Percentiles rank a stretch among this genome's conserved stretches.
These are phyloP conservation scores for Phoxinus dragarum DNA, from an alignment of 2,797 vertebrate genomes.

Conservation along the genomic window DNA sequence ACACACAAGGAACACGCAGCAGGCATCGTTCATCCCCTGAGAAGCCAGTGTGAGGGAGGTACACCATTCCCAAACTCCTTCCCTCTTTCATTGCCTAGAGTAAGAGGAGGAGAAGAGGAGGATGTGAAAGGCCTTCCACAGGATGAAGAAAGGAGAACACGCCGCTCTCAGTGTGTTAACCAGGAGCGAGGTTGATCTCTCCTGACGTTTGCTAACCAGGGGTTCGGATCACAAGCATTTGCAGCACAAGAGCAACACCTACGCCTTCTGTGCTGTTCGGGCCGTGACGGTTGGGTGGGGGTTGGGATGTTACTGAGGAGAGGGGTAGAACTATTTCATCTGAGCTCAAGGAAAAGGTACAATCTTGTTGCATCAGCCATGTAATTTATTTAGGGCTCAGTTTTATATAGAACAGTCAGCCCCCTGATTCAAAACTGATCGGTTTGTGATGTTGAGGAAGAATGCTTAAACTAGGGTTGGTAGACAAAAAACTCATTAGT, in stretches of 20 bases:
- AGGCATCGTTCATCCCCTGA: conserved; percentile 36
- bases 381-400: conserved; percentile 18
- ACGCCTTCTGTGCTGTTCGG: neutral
- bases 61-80: conserved; percentile 28
- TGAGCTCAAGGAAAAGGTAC: conserved; percentile 15
- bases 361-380: conserved; percentile 27
- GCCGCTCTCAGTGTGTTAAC: conserved; percentile 14
- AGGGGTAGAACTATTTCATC: conserved; percentile 12
- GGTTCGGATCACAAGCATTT: conserved; percentile 43
- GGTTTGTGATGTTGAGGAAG: conserved; percentile 26
- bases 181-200: conserved; percentile 37
- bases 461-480: neutral
- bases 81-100: conserved; percentile 34
- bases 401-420: conserved; percentile 8
- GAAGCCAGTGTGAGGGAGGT: conserved; percentile 32
- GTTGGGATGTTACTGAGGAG: conserved; percentile 4
- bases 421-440: neutral
- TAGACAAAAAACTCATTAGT: neutral
- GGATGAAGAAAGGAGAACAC: conserved; percentile 14
- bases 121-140: neutral
- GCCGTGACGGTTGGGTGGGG: neutral
- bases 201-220: conserved; percentile 42
- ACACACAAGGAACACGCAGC: conserved; percentile 12
- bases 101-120: conserved; percentile 16
- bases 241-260: conserved; percentile 46